Conservation (phyloP, 2,888 invertebrate species). For the Monoplex corrugatus region DNA sequence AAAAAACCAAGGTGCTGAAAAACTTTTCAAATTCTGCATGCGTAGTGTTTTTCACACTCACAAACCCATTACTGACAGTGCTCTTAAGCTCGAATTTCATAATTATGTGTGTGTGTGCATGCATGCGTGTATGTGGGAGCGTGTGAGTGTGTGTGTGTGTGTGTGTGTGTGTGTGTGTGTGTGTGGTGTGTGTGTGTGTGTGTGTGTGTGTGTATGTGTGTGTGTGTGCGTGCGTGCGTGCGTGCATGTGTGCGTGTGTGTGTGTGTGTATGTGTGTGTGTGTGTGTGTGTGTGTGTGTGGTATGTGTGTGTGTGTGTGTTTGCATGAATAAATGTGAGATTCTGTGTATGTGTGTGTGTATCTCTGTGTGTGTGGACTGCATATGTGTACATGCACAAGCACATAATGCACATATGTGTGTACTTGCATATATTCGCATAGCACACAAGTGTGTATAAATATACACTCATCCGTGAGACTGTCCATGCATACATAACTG, state of each 20-base stretch:
- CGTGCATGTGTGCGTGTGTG: constrained; percentile 2
- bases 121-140: background rate
- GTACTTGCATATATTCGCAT: too few relatives aligned
- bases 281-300: too few relatives aligned
- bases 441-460: too few relatives aligned
- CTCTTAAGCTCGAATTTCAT: too few relatives aligned
- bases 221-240: background rate
- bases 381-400: background rate
- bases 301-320: too few relatives aligned
- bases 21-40: too few relatives aligned
- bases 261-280: too few relatives aligned
- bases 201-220: constrained; percentile 18
- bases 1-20: too few relatives aligned
- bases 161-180: background rate
- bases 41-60: too few relatives aligned
- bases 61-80: too few relatives aligned
- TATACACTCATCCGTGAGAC: too few relatives aligned
- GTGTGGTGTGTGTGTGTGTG: constrained; percentile 7
- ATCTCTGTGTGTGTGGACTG: background rate
- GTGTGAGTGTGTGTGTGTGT: constrained; percentile 19
- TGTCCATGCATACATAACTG: too few relatives aligned
- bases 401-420: background rate
- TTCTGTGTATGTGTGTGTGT: background rate
- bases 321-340: background rate
- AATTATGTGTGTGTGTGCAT: background rate